phyloP scores from a whole-genome alignment of 2,113 vertebrate genomes.

The Mixornis gularis region DNA sequence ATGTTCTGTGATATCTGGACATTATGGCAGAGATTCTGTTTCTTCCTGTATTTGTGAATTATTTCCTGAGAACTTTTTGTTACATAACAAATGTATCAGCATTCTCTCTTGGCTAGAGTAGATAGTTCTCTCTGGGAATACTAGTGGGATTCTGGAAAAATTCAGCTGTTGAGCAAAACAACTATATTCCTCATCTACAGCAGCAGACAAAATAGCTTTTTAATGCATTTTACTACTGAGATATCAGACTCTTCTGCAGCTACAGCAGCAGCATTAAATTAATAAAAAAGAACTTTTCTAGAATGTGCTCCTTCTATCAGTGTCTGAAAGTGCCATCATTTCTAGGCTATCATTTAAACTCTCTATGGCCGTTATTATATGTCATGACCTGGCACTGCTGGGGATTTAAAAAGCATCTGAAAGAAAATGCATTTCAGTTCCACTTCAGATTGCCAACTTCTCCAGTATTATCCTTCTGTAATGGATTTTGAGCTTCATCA shows the following conservation, averaged over 20 bases:
- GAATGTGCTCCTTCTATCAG: background rate
- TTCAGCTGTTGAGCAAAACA: background rate
- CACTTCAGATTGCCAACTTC: background rate
- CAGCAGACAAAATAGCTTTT: background rate
- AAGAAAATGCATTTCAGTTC: slow-evolving; percentile 14
- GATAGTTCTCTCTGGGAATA: background rate
- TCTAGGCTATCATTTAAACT: background rate
- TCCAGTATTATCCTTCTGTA: background rate
- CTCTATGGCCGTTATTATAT: background rate
- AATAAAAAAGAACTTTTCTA: background rate
- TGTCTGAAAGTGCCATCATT: background rate
- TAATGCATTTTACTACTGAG: background rate
- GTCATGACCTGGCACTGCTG: background rate
- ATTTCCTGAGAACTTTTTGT: background rate
- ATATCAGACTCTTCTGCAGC: background rate
- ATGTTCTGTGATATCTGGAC: background rate
- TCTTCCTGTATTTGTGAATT: background rate
- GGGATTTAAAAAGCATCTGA: background rate
- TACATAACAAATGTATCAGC: background rate
- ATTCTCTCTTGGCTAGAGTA: background rate
- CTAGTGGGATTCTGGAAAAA: background rate
- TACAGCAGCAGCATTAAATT: background rate
- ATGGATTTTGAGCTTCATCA: background rate
- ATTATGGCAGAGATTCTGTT: background rate
- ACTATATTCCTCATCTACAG: background rate